phyloP scores from a whole-genome alignment of 2,888 invertebrate genomes.

The Aleiodes alternator region DNA sequence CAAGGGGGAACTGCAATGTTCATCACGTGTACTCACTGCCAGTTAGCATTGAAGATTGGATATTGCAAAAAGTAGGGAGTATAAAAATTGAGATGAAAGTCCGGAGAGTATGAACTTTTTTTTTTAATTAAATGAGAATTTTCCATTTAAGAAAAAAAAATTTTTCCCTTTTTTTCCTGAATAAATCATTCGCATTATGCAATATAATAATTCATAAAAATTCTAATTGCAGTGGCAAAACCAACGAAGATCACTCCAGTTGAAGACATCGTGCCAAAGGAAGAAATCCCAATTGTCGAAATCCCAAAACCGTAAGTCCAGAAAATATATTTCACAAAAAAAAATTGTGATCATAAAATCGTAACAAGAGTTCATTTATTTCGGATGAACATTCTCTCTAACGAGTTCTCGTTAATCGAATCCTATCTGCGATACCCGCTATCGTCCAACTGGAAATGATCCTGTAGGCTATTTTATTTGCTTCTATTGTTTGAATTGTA shows the following conservation, averaged over 20 bases:
- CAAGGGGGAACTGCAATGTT: slow-evolving; percentile 28
- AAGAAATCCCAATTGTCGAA: slow-evolving; percentile 66
- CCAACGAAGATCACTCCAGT: slow-evolving; percentile 70
- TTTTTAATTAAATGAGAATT: too few relatives aligned
- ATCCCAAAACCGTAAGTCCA: slow-evolving; percentile 61
- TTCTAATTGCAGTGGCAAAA: slow-evolving; percentile 72
- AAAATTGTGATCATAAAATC: not conserved
- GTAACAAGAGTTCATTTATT: slow-evolving; percentile 2
- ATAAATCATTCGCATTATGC: too few relatives aligned
- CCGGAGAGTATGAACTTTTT: slow-evolving; percentile 1
- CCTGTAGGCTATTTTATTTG: slow-evolving; percentile 8
- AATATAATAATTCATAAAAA: too few relatives aligned
- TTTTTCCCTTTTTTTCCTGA: too few relatives aligned
- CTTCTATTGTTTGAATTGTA: slow-evolving; percentile 15
- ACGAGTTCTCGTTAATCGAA: slow-evolving; percentile 27
- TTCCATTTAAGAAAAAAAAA: too few relatives aligned
- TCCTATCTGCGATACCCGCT: slow-evolving; percentile 7
- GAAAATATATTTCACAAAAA: not conserved
- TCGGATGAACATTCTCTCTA: slow-evolving; percentile 21
- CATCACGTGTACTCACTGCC: slow-evolving; percentile 7
- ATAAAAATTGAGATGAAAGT: slow-evolving; percentile 8
- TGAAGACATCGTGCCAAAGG: slow-evolving; percentile 69
- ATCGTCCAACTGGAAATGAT: slow-evolving; percentile 11
- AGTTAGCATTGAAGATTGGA: not conserved
- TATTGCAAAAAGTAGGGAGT: not conserved